Evolutionary conservation across 2,797 vertebrate species (phyloP).

Genomic region (Capromys pilorides): DNA sequence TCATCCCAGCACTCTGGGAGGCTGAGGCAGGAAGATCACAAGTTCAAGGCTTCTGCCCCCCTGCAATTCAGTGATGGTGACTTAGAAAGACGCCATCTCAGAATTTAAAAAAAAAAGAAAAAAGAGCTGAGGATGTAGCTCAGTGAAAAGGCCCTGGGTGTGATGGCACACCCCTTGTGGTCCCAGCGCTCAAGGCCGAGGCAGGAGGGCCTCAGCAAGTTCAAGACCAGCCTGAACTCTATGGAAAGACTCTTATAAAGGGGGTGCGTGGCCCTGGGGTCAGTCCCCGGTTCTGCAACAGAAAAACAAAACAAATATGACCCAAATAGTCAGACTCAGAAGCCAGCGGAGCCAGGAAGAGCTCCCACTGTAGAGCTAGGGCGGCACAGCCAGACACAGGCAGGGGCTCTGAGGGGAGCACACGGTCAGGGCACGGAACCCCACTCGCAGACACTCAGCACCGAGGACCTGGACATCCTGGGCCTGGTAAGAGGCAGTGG

Average conservation of each 20-base stretch:
- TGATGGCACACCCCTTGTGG: background rate
- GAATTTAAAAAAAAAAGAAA: background rate
- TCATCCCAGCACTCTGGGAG: background rate
- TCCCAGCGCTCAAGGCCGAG: background rate
- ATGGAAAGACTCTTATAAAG: background rate
- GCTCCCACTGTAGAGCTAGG: no score
- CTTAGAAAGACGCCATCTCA: background rate
- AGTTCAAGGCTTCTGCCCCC: background rate
- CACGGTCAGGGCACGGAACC: background rate
- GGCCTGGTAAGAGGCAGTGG: background rate
- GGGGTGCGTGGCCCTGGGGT: background rate
- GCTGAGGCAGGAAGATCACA: background rate
- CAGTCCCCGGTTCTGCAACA: background rate
- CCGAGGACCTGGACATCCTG: no score
- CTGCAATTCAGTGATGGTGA: background rate
- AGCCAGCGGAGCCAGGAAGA: background rate
- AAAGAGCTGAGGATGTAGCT: background rate
- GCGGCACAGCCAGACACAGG: background rate
- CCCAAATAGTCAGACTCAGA: background rate
- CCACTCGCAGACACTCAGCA: background rate
- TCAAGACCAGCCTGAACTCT: background rate
- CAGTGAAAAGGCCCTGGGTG: background rate
- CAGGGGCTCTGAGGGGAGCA: background rate
- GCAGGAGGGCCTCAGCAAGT: background rate
- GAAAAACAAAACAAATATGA: background rate